Percentiles rank a stretch among this genome's conserved stretches.
Conservation (phyloP, 2,113 vertebrate species). For the Acrocephalus kingi region DNA sequence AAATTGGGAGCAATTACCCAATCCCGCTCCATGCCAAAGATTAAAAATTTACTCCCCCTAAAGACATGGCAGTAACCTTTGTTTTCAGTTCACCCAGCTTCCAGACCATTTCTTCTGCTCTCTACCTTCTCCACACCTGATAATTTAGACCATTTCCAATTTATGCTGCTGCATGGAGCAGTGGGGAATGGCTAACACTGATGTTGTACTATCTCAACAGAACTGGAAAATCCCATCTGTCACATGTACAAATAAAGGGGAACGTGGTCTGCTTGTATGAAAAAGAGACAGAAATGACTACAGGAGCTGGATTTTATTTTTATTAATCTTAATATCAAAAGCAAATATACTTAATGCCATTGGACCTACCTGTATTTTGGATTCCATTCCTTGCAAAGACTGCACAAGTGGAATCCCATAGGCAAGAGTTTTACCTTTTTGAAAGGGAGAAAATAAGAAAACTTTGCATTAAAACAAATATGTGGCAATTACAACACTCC, state of each 20-base stretch:
- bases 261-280: not conserved
- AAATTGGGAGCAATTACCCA: not conserved
- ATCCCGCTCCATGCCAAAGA: not conserved
- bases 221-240: not conserved
- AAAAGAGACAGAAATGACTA: not conserved
- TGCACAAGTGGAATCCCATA: conserved; percentile 93
- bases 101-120: not conserved
- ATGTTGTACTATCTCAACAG: not conserved
- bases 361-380: conserved; percentile 83
- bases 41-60: not conserved
- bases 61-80: not conserved
- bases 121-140: not conserved
- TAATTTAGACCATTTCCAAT: not conserved
- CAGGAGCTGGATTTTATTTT: not conserved
- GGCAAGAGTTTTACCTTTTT: conserved; percentile 92
- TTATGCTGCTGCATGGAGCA: not conserved
- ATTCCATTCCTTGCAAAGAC: conserved; percentile 80
- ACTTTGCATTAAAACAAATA: not conserved
- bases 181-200: not conserved
- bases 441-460: conserved; percentile 2
- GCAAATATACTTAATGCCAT: not conserved
- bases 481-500: not conserved
- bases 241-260: not conserved
- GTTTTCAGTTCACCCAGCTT: not conserved
- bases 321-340: not conserved